These are phyloP conservation scores for Peucedramus taeniatus DNA, from an alignment of 2,113 vertebrate species.

Conservation along the genomic window DNA sequence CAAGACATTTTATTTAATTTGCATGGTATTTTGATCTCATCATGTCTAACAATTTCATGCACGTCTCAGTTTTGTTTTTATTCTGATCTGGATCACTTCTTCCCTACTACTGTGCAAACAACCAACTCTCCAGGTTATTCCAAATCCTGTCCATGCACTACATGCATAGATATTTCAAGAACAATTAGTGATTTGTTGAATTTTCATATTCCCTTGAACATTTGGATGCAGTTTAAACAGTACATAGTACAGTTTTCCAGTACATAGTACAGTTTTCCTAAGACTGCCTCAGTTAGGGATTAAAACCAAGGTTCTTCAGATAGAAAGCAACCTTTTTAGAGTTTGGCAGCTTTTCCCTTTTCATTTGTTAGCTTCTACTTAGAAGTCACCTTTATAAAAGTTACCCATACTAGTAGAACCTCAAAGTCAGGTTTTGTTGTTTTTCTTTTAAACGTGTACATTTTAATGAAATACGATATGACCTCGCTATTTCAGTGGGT, in stretches of 20 bases:
- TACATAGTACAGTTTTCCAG: not conserved
- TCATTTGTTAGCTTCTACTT: not conserved
- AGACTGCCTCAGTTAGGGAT: not conserved
- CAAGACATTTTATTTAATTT: not conserved
- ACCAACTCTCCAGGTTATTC: not conserved
- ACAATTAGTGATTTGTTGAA: not conserved
- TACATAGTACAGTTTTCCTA: not conserved
- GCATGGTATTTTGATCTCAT: not conserved
- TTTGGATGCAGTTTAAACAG: not conserved
- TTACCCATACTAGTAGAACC: not conserved
- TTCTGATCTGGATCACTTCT: not conserved
- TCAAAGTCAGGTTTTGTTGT: not conserved
- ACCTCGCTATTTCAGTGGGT: not conserved
- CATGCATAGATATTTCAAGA: not conserved
- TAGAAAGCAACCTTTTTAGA: not conserved
- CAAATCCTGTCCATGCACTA: not conserved
- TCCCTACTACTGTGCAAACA: not conserved
- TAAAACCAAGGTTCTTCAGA: not conserved
- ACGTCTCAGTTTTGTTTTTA: not conserved
- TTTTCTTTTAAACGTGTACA: not conserved
- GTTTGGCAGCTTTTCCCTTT: not conserved
- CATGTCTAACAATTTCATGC: not conserved
- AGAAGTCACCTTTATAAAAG: not conserved
- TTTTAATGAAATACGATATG: not conserved
- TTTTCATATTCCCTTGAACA: not conserved